Conservation (phyloP, 2,797 vertebrate species). For the Siniperca undulata region DNA sequence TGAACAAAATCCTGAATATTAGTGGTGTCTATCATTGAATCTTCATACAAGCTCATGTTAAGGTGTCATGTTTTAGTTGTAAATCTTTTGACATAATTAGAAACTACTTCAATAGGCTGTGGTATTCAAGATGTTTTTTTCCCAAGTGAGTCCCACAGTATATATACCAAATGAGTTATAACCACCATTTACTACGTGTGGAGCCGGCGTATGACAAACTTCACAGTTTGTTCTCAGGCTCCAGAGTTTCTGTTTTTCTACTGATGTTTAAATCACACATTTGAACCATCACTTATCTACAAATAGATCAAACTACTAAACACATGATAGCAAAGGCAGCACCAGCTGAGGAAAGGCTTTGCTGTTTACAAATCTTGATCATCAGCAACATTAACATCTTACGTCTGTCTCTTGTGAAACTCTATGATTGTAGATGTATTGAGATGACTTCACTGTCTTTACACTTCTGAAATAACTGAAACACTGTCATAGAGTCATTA, state of each 20-base stretch:
- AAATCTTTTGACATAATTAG: neutral
- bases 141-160: constrained; percentile 20
- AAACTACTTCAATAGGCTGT: constrained; percentile 39
- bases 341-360: constrained; percentile 46
- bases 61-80: constrained; percentile 1
- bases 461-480: constrained; percentile 41
- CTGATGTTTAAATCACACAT: constrained; percentile 52
- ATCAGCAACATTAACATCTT: constrained; percentile 31
- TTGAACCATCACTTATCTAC: constrained; percentile 56
- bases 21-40: neutral
- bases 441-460: constrained; percentile 25
- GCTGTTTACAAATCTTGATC: constrained; percentile 39
- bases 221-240: constrained; percentile 42
- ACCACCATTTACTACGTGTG: constrained; percentile 16
- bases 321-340: constrained; percentile 53
- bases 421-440: constrained; percentile 23
- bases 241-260: constrained; percentile 32
- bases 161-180: constrained; percentile 21
- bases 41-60: neutral
- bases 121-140: constrained; percentile 19
- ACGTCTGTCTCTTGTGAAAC: constrained; percentile 20
- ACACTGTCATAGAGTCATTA: constrained; percentile 34
- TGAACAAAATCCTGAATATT: neutral
- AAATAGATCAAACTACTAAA: constrained; percentile 59
- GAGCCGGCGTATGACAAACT: constrained; percentile 33